Evolutionary conservation across 2,113 vertebrate species (phyloP), one percentile per base, ranked within the genome.

Genomic region (Laticauda laticaudata): DNA sequence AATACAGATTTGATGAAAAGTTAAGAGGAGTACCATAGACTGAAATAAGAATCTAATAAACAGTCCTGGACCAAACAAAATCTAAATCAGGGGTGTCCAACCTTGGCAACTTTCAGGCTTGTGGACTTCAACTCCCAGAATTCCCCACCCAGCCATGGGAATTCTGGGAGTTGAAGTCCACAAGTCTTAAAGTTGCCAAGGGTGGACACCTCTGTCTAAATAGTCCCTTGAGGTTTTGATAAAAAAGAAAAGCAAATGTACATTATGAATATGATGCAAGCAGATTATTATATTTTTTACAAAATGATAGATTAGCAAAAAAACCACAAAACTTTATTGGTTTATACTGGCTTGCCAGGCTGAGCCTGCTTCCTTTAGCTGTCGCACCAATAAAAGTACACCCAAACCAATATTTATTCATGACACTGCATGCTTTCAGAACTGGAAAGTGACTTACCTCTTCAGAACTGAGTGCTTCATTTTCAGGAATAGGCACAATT

Each of bases 401-500:
- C 81, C 5, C 94, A 93, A 94, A 4, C 3, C 61, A 75, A 2
- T 85, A 61, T 20, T 88, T 8, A 64, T 69, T 89, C 18, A 86
- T 86, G n/a, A 54, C 15, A 15, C 6, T 93, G 86, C 39, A 93
- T 92, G 92, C 56, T 4, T 1, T 94, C 90, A 93, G 91, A 93
- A 0, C 2, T 9, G 51, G 89, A n/a, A 88, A 94, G 88, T 87
- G 11, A 53, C 53, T 98, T 98, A 98, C 97, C 98, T 98, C 95
- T 93, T 97, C 95, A 48, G 96, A 97, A 95, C 94, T 93, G 93
- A 98, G 97, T 69, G 96, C 96, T 95, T 98, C 97, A 1, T 98
- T 97, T 97, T 98, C 98, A 94, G 98, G 97, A 96, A 98, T 97
- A 95, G 97, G 95, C 94, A 97, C 95, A 95, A 98, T 98, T 61